Conservation (phyloP, 2,113 vertebrate genomes). For the human region GRCh38 chr1:244636001-244636500, state of each 20-base stretch:
- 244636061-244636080: background rate
- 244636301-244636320: background rate
- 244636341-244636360: background rate
- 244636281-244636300: background rate
- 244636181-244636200: background rate
- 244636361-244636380: background rate
- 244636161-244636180: background rate
- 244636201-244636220: background rate
- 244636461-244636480: background rate
- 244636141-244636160: background rate
- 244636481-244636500: background rate
- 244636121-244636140: background rate
- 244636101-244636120: background rate
- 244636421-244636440: background rate
- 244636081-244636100: background rate
- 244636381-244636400: background rate
- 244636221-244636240: background rate
- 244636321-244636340: conserved; percentile 1
- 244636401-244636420: background rate
- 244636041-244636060: background rate
- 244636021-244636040: background rate
- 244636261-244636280: background rate
- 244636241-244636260: background rate
- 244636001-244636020: background rate
- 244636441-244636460: background rate